phyloP scores from a whole-genome alignment of 2,113 vertebrate genomes.

The Albula goreensis region DNA sequence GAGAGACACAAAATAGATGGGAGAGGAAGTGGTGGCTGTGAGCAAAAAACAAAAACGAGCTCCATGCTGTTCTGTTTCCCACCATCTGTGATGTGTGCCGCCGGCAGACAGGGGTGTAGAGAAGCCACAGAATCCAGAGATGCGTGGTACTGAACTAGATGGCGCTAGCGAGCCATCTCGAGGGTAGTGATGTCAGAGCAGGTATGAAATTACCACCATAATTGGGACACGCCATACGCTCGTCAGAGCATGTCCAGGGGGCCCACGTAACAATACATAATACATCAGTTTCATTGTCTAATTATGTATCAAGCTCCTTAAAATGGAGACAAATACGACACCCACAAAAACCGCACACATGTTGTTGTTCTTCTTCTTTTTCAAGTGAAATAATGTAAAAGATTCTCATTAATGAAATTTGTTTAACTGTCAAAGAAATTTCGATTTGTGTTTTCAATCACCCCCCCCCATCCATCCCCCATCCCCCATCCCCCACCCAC shows the following conservation, averaged over 20 bases:
- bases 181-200: background rate
- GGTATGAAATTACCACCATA: background rate
- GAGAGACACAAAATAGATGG: background rate
- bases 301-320: slow-evolving; percentile 7
- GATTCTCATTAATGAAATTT: slow-evolving; percentile 13
- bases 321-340: background rate
- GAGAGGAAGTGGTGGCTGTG: background rate
- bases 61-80: background rate
- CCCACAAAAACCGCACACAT: slow-evolving; percentile 4
- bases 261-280: background rate
- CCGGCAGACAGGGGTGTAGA: background rate
- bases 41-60: background rate
- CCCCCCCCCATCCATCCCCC: no score
- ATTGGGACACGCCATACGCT: background rate
- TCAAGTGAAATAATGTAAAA: background rate
- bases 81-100: background rate
- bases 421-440: background rate
- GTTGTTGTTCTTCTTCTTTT: background rate
- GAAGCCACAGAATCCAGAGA: background rate
- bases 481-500: no score
- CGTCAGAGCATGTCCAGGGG: background rate
- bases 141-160: background rate
- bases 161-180: background rate
- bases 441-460: background rate
- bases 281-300: slow-evolving; percentile 6